These are phyloP conservation scores for Drosophila prolongata DNA, from an alignment of 2,888 invertebrate genomes.

Conservation along the genomic window DNA sequence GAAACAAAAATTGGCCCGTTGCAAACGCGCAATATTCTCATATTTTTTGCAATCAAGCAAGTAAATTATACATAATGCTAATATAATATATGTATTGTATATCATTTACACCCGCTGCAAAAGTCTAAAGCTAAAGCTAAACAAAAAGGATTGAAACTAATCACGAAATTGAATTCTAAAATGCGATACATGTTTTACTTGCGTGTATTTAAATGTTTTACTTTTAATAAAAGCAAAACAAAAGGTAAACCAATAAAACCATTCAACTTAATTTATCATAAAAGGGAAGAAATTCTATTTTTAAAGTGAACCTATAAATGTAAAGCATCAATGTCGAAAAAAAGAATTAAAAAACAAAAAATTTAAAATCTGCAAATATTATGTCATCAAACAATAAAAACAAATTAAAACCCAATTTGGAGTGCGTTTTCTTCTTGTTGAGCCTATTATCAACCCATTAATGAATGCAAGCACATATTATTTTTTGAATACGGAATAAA, in stretches of 20 bases:
- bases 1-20: slow-evolving; percentile 50
- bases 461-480: slow-evolving; percentile 1
- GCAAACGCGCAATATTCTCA: slow-evolving; percentile 69
- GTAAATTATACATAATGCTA: slow-evolving; percentile 40
- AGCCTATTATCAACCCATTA: neutral
- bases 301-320: slow-evolving; percentile 74
- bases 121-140: slow-evolving; percentile 45
- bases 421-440: slow-evolving; percentile 8
- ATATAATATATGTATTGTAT: slow-evolving; percentile 60
- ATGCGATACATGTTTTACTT: slow-evolving; percentile 35
- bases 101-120: slow-evolving; percentile 71
- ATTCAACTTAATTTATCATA: slow-evolving; percentile 71
- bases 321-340: slow-evolving; percentile 69
- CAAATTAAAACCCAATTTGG: slow-evolving; percentile 60
- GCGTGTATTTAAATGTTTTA: slow-evolving; percentile 67
- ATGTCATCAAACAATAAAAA: slow-evolving; percentile 58
- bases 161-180: slow-evolving; percentile 62
- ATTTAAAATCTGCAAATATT: slow-evolving; percentile 51
- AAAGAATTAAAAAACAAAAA: slow-evolving; percentile 23
- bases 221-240: slow-evolving; percentile 50
- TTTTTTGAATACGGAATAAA: slow-evolving; percentile 69
- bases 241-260: slow-evolving; percentile 20
- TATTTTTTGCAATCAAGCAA: slow-evolving; percentile 62
- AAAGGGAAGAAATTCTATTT: slow-evolving; percentile 61
- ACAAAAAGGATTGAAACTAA: slow-evolving; percentile 48